Evolutionary conservation across 2,797 vertebrate species (phyloP).

Genomic region (Muraenolepis orangiensis): DNA sequence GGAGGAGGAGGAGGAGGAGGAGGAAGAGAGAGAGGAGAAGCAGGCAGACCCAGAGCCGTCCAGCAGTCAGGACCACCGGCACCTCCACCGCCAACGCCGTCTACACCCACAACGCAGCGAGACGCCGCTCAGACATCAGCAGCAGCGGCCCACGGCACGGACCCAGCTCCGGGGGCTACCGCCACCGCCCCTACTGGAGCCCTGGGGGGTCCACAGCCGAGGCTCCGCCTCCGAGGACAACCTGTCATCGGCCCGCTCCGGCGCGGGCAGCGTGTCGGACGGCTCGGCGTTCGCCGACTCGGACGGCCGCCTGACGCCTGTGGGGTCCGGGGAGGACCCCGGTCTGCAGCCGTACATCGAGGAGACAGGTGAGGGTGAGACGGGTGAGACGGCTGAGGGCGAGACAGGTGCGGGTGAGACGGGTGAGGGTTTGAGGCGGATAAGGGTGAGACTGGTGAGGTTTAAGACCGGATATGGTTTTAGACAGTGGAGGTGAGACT

Average conservation of each 20-base stretch:
- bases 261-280: conserved; percentile 86
- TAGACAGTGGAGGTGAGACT: too few species aligned
- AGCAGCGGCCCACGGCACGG: conserved; percentile 90
- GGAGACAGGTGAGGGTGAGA: conserved; percentile 58
- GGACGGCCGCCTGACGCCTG: conserved; percentile 89
- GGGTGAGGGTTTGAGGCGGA: too few species aligned
- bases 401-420: too few species aligned
- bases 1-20: conserved; percentile 28
- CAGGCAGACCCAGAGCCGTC: conserved; percentile 68
- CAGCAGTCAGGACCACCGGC: conserved; percentile 73
- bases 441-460: too few species aligned
- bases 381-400: neutral
- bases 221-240: conserved; percentile 94
- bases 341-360: conserved; percentile 72
- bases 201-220: conserved; percentile 94
- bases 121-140: conserved; percentile 76
- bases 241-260: conserved; percentile 86
- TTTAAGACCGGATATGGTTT: too few species aligned
- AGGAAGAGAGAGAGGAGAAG: conserved; percentile 47
- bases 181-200: neutral
- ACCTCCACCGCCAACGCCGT: conserved; percentile 52
- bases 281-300: conserved; percentile 94
- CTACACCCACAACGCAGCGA: conserved; percentile 56
- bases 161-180: conserved; percentile 48
- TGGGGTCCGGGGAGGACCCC: conserved; percentile 76